Evolutionary conservation across 2,797 vertebrate species (phyloP).

Genomic region (Tiaroga cobitis): DNA sequence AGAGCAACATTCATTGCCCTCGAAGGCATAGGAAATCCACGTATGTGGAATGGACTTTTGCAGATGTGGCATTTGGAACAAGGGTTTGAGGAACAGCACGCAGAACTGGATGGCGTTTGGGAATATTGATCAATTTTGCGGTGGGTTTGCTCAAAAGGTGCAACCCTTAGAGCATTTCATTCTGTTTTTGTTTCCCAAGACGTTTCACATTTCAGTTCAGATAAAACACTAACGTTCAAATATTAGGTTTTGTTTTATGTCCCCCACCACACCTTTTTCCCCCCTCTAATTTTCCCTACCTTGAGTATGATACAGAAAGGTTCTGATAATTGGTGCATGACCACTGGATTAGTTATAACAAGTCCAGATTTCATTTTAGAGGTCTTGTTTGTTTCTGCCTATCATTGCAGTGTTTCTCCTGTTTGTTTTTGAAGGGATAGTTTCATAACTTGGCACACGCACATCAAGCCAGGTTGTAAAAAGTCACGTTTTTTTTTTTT

Average conservation of each 20-base stretch:
- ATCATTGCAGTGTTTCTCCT: constrained; percentile 41
- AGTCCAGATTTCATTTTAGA: constrained; percentile 50
- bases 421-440: constrained; percentile 40
- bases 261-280: not conserved
- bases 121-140: constrained; percentile 41
- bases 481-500: not conserved
- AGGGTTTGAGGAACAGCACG: constrained; percentile 34
- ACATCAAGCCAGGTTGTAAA: constrained; percentile 32
- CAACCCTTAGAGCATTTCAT: constrained; percentile 21
- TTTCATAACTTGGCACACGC: constrained; percentile 17
- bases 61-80: constrained; percentile 16
- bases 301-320: constrained; percentile 16
- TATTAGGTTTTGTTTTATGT: constrained; percentile 55
- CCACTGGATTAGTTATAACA: constrained; percentile 36
- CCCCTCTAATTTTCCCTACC: constrained; percentile 8
- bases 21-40: constrained; percentile 43
- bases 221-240: constrained; percentile 58
- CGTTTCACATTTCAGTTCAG: constrained; percentile 50
- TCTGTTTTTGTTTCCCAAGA: constrained; percentile 30
- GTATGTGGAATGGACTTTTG: constrained; percentile 52
- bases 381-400: constrained; percentile 42
- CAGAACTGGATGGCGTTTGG: constrained; percentile 14
- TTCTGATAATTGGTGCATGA: constrained; percentile 47
- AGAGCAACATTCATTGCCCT: constrained; percentile 50
- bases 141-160: constrained; percentile 37